Base-by-base conservation (phyloP, 2,888 invertebrate species). In the Drosophila demipolita region DNA sequence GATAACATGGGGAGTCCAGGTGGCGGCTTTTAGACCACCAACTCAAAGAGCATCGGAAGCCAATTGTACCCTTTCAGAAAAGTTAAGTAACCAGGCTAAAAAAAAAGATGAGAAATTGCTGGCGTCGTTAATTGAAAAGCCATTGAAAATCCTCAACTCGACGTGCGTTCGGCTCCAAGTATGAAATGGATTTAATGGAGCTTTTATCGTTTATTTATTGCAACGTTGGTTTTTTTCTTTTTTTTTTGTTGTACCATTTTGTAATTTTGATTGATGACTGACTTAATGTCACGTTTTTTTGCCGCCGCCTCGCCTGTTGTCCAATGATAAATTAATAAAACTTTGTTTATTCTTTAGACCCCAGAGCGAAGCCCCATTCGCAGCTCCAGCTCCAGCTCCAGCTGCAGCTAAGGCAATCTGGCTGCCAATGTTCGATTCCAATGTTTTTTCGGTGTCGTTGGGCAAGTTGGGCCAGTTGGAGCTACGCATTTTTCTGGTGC, bases 241-340 rank as follows among this genome's bases (percentile, higher is more conserved):
- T 38, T 36, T 49, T 42, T 40, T 49, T 45, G 1, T 36, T 48
- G 49, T 54, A 36, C 38, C 71, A 88, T 91, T 91, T 91, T 89
- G 91, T 92, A 92, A 92, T 91, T 92, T 91, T 92, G 91, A 92
- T 92, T 92, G 91, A 92, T 92, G 91, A 91, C 87, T 87, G 82
- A 83, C 89, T 89, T 81, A 87, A 85, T 90, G 86, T 90, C 89
- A 86, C 74, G 83, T 80, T 83, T 80, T 85, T 58, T 65, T 29
- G 53, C 50, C 62, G 53, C 57, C 49, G 63, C 50, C 71, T 59
- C 20, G 55, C 71, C 75, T 55, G 71, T 69, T 73, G 72, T 69
- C 73, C 86, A 65, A 65, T 91, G 91, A 91, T 91, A 91, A 91
- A 91, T 91, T 91, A 91, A 89, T 88, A 90, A 74, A 87, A 66